A percentile compares a stretch with the other conserved stretches of the same genome.
Evolutionary conservation across 2,113 vertebrate species (phyloP).

Genomic region (Strix aluco): DNA sequence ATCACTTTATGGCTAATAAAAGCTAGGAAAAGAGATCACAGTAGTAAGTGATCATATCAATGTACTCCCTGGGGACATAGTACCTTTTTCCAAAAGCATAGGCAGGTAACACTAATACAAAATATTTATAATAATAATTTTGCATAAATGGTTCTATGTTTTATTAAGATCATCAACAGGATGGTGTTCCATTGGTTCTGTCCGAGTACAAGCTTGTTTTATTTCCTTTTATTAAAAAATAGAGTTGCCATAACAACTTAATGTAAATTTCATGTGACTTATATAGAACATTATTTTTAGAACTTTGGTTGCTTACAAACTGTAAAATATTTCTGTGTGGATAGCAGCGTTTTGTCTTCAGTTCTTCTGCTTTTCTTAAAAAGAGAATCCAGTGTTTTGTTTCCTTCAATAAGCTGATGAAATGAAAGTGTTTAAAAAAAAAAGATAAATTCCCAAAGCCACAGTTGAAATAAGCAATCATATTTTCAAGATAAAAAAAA

Average conservation of each 20-base stretch:
- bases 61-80: not conserved
- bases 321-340: not conserved
- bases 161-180: not conserved
- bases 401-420: not conserved
- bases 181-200: not conserved
- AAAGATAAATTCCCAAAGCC: not conserved
- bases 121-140: not conserved
- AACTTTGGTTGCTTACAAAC: not conserved
- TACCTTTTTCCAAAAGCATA: not conserved
- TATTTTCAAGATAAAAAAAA: not conserved
- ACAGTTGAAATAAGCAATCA: not conserved
- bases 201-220: not conserved
- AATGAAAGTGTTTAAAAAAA: not conserved
- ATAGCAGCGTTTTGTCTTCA: not conserved
- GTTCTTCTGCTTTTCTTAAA: not conserved
- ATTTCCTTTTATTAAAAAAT: not conserved
- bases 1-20: not conserved
- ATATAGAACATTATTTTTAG: not conserved
- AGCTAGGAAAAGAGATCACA: not conserved
- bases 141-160: not conserved
- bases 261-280: not conserved
- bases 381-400: not conserved
- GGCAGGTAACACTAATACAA: not conserved
- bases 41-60: not conserved
- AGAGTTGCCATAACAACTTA: conserved; percentile 6